Conservation (phyloP, 2,797 vertebrate genomes). For the Pristis pectinata region DNA sequence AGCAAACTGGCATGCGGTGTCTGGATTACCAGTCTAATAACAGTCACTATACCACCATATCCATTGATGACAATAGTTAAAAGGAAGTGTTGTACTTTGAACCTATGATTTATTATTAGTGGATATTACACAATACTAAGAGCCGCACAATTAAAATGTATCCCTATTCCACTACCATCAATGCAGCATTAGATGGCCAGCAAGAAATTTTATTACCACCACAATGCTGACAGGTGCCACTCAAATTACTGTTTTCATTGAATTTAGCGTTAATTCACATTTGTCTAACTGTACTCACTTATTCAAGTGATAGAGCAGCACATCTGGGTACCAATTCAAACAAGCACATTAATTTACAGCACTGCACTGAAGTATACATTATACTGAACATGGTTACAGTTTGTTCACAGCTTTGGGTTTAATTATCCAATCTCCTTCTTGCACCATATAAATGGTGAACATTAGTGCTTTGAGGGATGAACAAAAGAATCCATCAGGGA, state of each 20-base stretch:
- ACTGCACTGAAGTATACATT: not conserved
- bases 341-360: not conserved
- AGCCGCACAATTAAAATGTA: not conserved
- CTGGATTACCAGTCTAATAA: not conserved
- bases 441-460: not conserved
- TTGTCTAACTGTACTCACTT: not conserved
- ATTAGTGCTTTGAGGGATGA: not conserved
- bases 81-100: not conserved
- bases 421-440: not conserved
- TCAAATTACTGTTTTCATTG: constrained; percentile 18
- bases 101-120: not conserved
- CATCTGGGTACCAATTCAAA: not conserved
- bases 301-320: not conserved
- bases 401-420: constrained; percentile 5
- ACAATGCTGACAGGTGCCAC: not conserved
- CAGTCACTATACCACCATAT: not conserved
- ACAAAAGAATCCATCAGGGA: not conserved
- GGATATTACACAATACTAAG: not conserved
- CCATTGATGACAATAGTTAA: not conserved
- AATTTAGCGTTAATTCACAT: constrained; percentile 18
- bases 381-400: not conserved
- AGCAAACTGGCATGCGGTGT: not conserved
- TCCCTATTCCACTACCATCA: not conserved
- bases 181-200: not conserved
- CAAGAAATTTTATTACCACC: not conserved